Base-by-base conservation (phyloP, 2,797 vertebrate species). In the Leptatherina wallacei region DNA sequence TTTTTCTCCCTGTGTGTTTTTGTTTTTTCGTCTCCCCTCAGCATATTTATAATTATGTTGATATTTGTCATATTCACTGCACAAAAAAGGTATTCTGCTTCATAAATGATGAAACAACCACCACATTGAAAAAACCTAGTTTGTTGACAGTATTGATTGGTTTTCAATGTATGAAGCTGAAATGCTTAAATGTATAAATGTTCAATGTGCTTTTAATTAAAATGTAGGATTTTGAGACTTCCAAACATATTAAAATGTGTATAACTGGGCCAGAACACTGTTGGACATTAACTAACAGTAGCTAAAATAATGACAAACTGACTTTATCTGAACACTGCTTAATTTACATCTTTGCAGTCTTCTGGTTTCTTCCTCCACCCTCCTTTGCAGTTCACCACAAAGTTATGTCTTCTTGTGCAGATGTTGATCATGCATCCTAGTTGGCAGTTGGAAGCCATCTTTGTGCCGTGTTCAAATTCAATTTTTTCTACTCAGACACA, bases 1-100 rank as follows among this genome's bases (percentile, higher is more conserved):
- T 47, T 47, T 40, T 40, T 13, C 6, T 16, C 13, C 22, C 22
- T 24, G 49, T 20, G 2, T 8, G 9, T 22, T 12, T 51, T 51
- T 22, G 1, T 51, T 52, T 78, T 66, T 62, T 73, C 52, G 40
- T 69, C 75, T 68, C 18, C 12, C n/a, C 18, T 61, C 16, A 27
- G 6, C 47, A 42, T n/a, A 78, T 65, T 66, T 29, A 22, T 29
- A n/a, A 64, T 32, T 52, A 64, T 36, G 18, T 68, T 71, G 49
- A 61, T 22, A 65, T 78, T 84, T 55, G 16, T 56, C 29, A 56
- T 3, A 56, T 56, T 20, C 55, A 40, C 24, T 27, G 10, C 11
- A n/a, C 33, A 64, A 30, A 52, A 5, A 62, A 61, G n/a, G 33
- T 57, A 13, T 35, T 42, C 51, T 75, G 64, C 69, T n/a, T 36